phyloP scores from a whole-genome alignment of 1,140 invertebrate genomes.

The Drosophila gunungcola region DNA sequence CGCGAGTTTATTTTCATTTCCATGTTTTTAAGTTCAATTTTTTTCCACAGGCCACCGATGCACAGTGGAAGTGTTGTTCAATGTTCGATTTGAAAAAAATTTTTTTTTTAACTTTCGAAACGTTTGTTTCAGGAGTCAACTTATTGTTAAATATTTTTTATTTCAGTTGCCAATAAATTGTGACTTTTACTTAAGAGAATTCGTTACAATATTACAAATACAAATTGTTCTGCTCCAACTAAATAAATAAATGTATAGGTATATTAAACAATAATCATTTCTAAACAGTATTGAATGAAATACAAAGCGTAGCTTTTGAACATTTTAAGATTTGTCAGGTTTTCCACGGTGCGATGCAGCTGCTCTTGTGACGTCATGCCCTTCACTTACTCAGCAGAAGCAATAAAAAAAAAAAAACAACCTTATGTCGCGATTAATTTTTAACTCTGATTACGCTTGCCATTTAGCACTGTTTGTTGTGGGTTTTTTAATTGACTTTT shows the following conservation, averaged over 20 bases:
- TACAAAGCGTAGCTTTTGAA: too few relatives aligned
- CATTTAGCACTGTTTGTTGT: conserved; percentile 32
- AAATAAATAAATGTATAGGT: too few relatives aligned
- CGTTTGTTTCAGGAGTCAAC: too few relatives aligned
- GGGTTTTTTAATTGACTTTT: conserved; percentile 51
- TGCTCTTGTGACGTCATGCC: conserved; percentile 73
- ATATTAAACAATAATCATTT: too few relatives aligned
- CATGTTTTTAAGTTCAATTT: conserved; percentile 19
- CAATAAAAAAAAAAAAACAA: conserved; percentile 2
- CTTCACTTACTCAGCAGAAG: conserved; percentile 65
- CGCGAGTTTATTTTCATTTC: conserved; percentile 20
- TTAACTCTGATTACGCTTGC: conserved; percentile 37
- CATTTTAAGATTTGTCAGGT: background rate
- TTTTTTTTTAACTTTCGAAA: too few relatives aligned
- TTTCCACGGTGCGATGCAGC: conserved; percentile 25
- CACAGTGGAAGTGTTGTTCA: background rate
- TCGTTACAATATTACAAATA: too few relatives aligned
- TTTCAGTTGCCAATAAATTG: too few relatives aligned
- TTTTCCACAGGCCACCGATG: conserved; percentile 7
- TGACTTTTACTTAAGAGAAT: too few relatives aligned
- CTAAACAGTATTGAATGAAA: too few relatives aligned
- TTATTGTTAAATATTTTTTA: too few relatives aligned
- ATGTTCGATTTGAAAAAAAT: too few relatives aligned
- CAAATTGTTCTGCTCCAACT: too few relatives aligned
- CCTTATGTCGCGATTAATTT: conserved; percentile 30